phyloP scores from a whole-genome alignment of 1,140 invertebrate species.

The Leptonema lineaticorne region DNA sequence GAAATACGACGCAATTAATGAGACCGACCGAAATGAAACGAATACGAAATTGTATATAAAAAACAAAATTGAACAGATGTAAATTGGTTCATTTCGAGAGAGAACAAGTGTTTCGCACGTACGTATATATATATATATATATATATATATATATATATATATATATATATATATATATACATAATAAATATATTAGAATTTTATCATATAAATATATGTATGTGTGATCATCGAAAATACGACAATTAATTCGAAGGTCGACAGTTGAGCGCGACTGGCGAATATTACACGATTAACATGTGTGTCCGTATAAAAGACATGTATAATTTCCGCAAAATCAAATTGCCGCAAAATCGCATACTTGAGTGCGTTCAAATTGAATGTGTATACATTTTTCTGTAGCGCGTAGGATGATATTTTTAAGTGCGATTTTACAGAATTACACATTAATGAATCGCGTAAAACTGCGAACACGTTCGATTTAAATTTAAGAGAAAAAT shows the following conservation, averaged over 20 bases:
- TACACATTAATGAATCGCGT: no score
- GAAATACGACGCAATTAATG: conserved; percentile 2
- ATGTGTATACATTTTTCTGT: not conserved
- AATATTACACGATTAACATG: not conserved
- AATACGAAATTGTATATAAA: not conserved
- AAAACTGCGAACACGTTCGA: no score
- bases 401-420: no score
- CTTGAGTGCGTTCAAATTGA: not conserved
- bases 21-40: not conserved
- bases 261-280: not conserved
- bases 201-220: no score
- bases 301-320: not conserved
- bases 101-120: no score
- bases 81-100: not conserved
- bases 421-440: no score
- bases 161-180: no score
- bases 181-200: no score
- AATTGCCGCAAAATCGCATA: not conserved
- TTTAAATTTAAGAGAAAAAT: no score
- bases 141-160: no score
- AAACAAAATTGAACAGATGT: not conserved
- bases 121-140: no score
- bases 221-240: conserved; percentile 13
- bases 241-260: conserved; percentile 18
- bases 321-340: not conserved